phyloP scores from a whole-genome alignment of 2,888 invertebrate species.

The Cyrtodaria siliqua region DNA sequence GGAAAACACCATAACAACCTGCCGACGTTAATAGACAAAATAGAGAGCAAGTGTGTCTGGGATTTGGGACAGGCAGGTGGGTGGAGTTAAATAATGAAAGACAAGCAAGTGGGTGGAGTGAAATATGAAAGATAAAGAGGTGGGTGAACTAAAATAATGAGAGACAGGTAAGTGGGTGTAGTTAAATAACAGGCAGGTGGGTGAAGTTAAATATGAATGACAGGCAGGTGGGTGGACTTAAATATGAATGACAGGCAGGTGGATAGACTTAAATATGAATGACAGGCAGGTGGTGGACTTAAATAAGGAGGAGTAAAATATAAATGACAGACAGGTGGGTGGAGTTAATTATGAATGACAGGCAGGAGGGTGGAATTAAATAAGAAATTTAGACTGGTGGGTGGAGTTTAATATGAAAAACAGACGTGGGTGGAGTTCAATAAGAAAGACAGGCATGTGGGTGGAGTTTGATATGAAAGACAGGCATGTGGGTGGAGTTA shows the following conservation, averaged over 20 bases:
- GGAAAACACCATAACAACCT: constrained; percentile 75
- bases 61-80: constrained; percentile 78
- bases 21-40: constrained; percentile 73
- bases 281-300: background rate
- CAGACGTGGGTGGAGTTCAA: background rate
- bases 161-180: too few relatives aligned
- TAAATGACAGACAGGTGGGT: too few relatives aligned
- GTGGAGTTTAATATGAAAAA: background rate
- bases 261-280: background rate
- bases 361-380: background rate
- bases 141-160: too few relatives aligned
- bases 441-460: too few relatives aligned
- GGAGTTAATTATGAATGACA: background rate
- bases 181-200: too few relatives aligned
- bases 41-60: constrained; percentile 73
- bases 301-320: too few relatives aligned
- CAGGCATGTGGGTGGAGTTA: background rate
- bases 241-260: background rate
- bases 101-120: too few relatives aligned
- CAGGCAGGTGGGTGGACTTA: too few relatives aligned
- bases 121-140: too few relatives aligned
- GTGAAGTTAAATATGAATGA: too few relatives aligned
- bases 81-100: too few relatives aligned
- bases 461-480: too few relatives aligned
- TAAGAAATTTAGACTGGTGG: background rate